Evolutionary conservation across 2,113 vertebrate genomes (phyloP).

Genomic region (Charina bottae): DNA sequence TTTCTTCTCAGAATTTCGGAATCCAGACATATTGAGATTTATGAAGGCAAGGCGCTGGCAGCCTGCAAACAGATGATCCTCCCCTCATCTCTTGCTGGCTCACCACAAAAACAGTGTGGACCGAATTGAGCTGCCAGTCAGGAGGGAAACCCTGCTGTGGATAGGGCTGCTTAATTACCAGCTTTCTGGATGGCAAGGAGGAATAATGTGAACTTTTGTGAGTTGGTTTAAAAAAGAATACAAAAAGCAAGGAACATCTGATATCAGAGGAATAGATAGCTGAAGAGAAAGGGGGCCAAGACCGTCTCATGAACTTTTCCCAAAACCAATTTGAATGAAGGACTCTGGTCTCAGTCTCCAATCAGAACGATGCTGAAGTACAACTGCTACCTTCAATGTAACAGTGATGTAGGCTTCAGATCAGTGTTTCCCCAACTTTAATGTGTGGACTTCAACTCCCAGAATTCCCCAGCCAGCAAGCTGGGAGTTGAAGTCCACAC

Average conservation of each 20-base stretch:
- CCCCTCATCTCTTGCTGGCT: not conserved
- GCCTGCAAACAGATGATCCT: not conserved
- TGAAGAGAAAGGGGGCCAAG: not conserved
- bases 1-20: not conserved
- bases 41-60: not conserved
- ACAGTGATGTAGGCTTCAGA: not conserved
- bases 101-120: not conserved
- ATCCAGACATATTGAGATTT: not conserved
- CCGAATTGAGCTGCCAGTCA: slow-evolving; percentile 1
- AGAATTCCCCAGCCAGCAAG: not conserved
- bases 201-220: slow-evolving; percentile 31
- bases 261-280: not conserved
- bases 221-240: slow-evolving; percentile 16
- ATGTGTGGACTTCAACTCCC: not conserved
- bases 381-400: not conserved
- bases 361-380: not conserved
- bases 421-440: not conserved
- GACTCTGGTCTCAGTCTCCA: not conserved
- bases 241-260: not conserved
- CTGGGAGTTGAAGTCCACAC: not conserved
- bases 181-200: slow-evolving; percentile 33
- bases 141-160: slow-evolving; percentile 3
- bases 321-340: not conserved
- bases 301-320: not conserved
- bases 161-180: slow-evolving; percentile 41